Percentiles rank a stretch among this genome's conserved stretches.
Conservation (phyloP, 2,888 invertebrate genomes). For the Meandrusa payeni region DNA sequence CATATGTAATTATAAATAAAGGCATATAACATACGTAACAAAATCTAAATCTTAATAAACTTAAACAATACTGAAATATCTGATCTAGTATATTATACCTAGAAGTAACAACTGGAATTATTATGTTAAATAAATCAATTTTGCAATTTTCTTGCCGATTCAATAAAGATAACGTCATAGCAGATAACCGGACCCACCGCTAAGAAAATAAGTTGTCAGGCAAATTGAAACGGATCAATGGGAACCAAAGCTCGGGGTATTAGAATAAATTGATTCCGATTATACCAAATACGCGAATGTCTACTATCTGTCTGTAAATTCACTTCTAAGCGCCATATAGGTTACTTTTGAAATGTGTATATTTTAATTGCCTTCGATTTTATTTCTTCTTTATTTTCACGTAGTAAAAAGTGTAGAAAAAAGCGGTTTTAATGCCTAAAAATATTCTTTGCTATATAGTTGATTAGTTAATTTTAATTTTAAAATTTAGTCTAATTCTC, state of each 20-base stretch:
- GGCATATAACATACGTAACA: no score
- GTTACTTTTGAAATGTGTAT: conserved; percentile 31
- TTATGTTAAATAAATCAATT: neutral
- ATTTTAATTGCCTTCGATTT: no score
- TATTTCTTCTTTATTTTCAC: no score
- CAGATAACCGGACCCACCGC: conserved; percentile 59
- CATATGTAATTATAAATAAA: no score
- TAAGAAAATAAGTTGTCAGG: conserved; percentile 72
- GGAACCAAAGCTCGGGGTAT: conserved; percentile 64
- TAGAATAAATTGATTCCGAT: conserved; percentile 66
- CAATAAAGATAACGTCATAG: conserved; percentile 23
- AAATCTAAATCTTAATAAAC: no score
- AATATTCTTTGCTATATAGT: no score
- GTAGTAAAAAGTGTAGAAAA: no score
- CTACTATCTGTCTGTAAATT: conserved; percentile 52
- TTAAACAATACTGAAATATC: no score
- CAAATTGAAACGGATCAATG: conserved; percentile 69
- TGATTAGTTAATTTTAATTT: no score
- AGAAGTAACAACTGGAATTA: neutral
- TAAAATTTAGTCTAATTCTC: no score
- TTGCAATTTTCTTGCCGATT: conserved; percentile 12
- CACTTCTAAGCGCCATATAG: conserved; percentile 44
- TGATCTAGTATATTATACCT: no score
- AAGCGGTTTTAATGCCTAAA: no score
- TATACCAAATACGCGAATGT: conserved; percentile 53